These are phyloP conservation scores for Platysternon megacephalum DNA, from an alignment of 2,113 vertebrate species.

Conservation along the genomic window DNA sequence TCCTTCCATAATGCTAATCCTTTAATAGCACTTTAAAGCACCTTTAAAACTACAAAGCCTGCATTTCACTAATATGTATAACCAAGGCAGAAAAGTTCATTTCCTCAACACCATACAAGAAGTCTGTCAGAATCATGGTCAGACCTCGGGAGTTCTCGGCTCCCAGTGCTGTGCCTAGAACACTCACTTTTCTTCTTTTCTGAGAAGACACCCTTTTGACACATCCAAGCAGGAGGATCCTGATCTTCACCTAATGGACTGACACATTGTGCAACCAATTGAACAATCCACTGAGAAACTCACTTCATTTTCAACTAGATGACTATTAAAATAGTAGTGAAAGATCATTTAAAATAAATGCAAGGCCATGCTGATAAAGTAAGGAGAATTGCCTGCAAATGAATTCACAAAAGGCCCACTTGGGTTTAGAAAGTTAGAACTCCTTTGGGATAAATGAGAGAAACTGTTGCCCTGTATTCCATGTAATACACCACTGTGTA, in stretches of 20 bases:
- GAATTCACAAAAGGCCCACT: background rate
- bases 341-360: background rate
- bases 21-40: background rate
- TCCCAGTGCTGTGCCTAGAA: background rate
- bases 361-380: background rate
- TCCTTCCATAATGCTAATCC: background rate
- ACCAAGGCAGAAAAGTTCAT: background rate
- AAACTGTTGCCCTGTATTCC: background rate
- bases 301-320: background rate
- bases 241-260: background rate
- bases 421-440: background rate
- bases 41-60: background rate
- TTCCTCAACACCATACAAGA: background rate
- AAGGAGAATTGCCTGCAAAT: background rate
- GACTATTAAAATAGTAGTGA: background rate
- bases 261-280: background rate
- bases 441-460: background rate
- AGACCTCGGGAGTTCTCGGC: background rate
- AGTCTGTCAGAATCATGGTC: background rate
- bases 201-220: background rate
- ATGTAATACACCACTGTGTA: rapidly evolving
- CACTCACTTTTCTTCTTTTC: no score
- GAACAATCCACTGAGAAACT: background rate
- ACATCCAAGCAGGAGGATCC: slow-evolving; percentile 1
- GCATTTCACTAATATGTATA: background rate